Base-by-base conservation (phyloP, 1,140 invertebrate species). In the Ips nitidus region DNA sequence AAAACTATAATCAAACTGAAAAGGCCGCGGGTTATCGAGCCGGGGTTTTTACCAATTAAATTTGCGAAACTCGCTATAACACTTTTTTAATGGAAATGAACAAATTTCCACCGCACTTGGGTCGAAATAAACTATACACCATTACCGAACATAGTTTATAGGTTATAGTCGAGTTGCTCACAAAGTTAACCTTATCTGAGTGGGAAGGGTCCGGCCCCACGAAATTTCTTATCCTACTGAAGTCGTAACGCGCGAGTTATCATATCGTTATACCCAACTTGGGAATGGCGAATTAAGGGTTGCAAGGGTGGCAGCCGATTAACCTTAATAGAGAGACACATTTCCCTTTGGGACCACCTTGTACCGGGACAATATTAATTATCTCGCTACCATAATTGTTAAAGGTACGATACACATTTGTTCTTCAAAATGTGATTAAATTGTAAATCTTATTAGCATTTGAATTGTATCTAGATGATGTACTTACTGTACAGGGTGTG, bases 311-410 rank as follows among this genome's bases (percentile, higher is more conserved):
- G 41, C 36, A 66, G 22, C 22, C 22, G 64, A 66, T 66, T 66
- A 66, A 57, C 53, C 55, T 52, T 66, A 57, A 66, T 43, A 57
- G 37, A 57, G 64, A 47, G 61, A 64, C 52, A 64, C 53, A 41
- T 57, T 55, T 58, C 53, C 64, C 64, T 43, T 57, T 41, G 53
- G 64, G 58, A 59, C 5, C 8, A 40, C 58, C 47, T 7, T 52
- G 8, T 66, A 66, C 62, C 22, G 55, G 58, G 64, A 39, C 47
- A 43, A 66, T 58, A 58, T 57, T 66, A 66, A 66, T 66, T 66
- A 37, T 36, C 52, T 6, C 45, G 22, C 22, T 22, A 22, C 22
- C 22, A 22, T 22, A 22, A 22, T 22, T 22, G 22, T 22, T 22
- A 22, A 22, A 22, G 22, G 22, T 22, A 22, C 22, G 22, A 22